A percentile compares a stretch with the other conserved stretches of the same genome.
Evolutionary conservation across 2,888 invertebrate species (phyloP).

Genomic region (Flexamia atlantica): DNA sequence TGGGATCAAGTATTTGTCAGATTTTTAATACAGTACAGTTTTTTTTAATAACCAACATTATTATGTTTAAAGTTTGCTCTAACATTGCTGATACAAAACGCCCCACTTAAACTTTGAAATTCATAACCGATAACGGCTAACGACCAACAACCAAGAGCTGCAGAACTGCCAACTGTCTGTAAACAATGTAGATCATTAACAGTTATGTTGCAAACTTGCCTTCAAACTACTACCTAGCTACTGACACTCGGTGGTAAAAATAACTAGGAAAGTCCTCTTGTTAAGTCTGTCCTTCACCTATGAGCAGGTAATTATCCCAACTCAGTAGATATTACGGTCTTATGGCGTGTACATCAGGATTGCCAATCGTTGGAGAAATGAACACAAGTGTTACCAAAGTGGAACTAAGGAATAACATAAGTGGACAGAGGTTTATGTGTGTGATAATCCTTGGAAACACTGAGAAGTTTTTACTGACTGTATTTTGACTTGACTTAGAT

Average conservation of each 20-base stretch:
- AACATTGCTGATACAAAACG: too few species aligned
- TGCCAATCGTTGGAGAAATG: background rate
- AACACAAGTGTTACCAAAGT: background rate
- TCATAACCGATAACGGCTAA: too few species aligned
- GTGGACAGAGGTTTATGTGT: background rate
- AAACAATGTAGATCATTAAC: constrained; percentile 1
- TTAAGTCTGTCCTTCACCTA: constrained; percentile 21
- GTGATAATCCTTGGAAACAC: too few species aligned
- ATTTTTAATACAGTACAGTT: too few species aligned
- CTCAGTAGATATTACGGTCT: background rate
- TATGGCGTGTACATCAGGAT: background rate
- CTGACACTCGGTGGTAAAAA: background rate
- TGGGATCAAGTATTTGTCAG: too few species aligned
- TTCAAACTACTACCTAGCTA: background rate
- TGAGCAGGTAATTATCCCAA: constrained; percentile 13
- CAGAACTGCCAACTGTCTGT: background rate
- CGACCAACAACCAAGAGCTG: too few species aligned
- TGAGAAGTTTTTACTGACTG: too few species aligned
- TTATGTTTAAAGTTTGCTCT: too few species aligned
- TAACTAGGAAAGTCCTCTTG: constrained; percentile 6
- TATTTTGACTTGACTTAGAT: too few species aligned
- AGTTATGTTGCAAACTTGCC: background rate
- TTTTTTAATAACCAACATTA: too few species aligned
- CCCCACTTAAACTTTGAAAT: too few species aligned
- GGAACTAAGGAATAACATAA: background rate